Base-by-base conservation (phyloP, 2,888 invertebrate species). In the Apamea anceps region DNA sequence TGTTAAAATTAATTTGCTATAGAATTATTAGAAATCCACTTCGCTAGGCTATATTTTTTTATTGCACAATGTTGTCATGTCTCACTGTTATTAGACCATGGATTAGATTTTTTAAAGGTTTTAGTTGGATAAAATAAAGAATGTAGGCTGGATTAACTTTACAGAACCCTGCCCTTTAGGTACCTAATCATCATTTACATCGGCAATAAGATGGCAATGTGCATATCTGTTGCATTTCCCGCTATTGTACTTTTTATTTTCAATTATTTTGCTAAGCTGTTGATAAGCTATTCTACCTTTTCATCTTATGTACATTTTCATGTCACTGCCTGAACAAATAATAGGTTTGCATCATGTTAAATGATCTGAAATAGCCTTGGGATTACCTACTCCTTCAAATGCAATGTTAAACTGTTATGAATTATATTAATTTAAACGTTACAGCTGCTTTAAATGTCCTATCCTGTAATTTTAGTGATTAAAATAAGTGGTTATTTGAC, bases 31-130 rank as follows among this genome's bases (percentile, higher is more conserved):
- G 32, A 32, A 32, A 32, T 32, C 2, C 32, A 82, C 42, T 68
- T 45, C 32, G 15, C 63, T 60, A 66, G 51, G 54, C 82, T 60
- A 48, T 0, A 32, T 13, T 62, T 73, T 45, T 82, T 70, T 21
- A 60, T 48, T 79, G 82, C 78, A 82, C 72, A 15, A 45, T 70
- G 3, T 77, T 72, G 66, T 77, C 68, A 81, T 81, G 42, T 67
- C 32, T n/a, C 66, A 67, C 15, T 77, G 2, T 65, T 70, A 32
- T n/a, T n/a, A 32, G 8, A 67, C 8, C 28, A 25, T 57, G 1
- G 32, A 57, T 3, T 28, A 12, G 6, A 2, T 54, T 70, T 51
- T 48, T 48, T 5, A 0, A 7, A 48, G 3, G 28, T 10, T 28
- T 18, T 10, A 15, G 21, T 21, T 37, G 6, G 1, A 51, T 37